Base-by-base conservation (phyloP, 2,113 vertebrate genomes). In the Seriola rivoliana region DNA sequence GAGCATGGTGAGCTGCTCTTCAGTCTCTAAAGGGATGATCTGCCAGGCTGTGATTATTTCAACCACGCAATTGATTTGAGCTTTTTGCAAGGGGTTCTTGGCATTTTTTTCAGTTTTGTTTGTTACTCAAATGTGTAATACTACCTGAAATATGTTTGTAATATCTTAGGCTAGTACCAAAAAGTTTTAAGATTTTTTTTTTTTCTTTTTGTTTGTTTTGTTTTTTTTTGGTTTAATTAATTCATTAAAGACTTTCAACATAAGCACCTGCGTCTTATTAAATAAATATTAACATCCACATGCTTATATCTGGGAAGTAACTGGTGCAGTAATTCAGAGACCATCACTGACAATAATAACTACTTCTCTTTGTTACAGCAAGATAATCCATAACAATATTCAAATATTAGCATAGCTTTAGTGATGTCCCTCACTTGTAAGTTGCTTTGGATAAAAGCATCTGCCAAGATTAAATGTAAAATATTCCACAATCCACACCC, bases 201-300 rank as follows among this genome's bases (percentile, higher is more conserved):
- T 88, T 32, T 50, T 73, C 82, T 58, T 8, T 75, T 55, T 75
- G 19, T 81, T 80, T n/a, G 17, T n/a, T 54, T 10, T 88, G 23
- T 77, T 64, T 80, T n/a, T 86, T 90, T 80, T 86, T 69, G 73
- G 86, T 89, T 91, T 72, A 86, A 88, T 87, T 84, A 81, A 88
- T 93, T 91, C 92, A 95, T 95, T 95, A 96, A 95, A 95, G 81
- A 83, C 79, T 91, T 94, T 93, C 74, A 93, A 93, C 85, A 86
- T 78, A 81, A 71, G 0, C 9, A 12, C 9, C 52, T 0, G 4
- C 64, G 63, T 66, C 34, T 50, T 64, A 36, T n/a, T 67, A 55
- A 62, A n/a, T 44, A 54, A n/a, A 32, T n/a, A 16, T 32, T 11
- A 25, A 65, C 16, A 29, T 50, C n/a, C 1, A 17, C 3, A 38